phyloP scores from a whole-genome alignment of 2,797 vertebrate species.

The Taeniopygia guttata region DNA sequence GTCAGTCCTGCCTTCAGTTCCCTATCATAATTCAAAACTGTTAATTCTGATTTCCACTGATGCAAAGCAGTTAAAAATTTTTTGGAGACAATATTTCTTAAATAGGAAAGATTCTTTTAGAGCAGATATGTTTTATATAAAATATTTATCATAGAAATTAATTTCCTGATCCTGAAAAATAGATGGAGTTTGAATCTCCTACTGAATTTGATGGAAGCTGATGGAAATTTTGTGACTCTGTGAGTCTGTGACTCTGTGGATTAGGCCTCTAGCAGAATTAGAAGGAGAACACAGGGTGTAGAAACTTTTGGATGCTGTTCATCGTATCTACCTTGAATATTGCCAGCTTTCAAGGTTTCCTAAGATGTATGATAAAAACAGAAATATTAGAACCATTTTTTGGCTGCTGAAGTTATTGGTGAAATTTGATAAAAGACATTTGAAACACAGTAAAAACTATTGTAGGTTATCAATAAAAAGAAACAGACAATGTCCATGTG shows the following conservation, averaged over 20 bases:
- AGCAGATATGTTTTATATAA: not conserved
- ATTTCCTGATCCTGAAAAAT: not conserved
- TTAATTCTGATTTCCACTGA: not conserved
- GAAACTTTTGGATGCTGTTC: not conserved
- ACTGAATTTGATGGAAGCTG: not conserved
- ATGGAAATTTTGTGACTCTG: not conserved
- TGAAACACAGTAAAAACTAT: not conserved
- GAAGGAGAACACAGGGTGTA: not conserved
- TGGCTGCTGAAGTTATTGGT: not conserved
- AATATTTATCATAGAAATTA: not conserved
- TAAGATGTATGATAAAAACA: not conserved
- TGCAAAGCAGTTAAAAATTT: not conserved
- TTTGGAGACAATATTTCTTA: not conserved
- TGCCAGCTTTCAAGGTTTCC: not conserved
- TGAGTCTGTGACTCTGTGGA: not conserved
- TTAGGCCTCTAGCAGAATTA: not conserved
- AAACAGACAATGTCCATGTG: not conserved
- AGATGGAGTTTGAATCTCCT: not conserved
- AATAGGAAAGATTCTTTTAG: not conserved
- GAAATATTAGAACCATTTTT: not conserved
- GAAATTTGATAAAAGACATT: not conserved
- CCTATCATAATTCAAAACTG: not conserved
- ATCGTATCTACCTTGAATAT: not conserved
- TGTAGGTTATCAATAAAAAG: not conserved
- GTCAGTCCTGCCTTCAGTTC: not conserved